phyloP scores from a whole-genome alignment of 2,113 vertebrate genomes.

The Cyanoramphus novaezelandiae region DNA sequence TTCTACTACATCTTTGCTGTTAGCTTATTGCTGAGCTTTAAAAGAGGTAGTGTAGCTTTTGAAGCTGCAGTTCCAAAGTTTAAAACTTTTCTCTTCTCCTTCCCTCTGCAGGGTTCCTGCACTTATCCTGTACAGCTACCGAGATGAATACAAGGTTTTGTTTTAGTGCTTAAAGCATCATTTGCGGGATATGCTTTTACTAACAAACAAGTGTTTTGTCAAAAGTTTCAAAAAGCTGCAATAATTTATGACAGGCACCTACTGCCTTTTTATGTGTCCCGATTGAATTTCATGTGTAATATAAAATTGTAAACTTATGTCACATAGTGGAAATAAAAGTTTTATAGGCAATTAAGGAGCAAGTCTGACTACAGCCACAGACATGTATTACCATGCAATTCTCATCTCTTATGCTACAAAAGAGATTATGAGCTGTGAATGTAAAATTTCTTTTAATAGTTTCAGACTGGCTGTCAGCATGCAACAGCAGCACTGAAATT shows the following conservation, averaged over 20 bases:
- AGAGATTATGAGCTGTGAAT: background rate
- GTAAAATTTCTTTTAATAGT: background rate
- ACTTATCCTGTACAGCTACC: slow-evolving; percentile 92
- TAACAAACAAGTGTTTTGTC: background rate
- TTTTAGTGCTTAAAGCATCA: slow-evolving; percentile 72
- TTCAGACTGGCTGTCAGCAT: background rate
- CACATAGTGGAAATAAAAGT: background rate
- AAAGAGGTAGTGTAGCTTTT: background rate
- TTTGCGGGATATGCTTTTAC: background rate
- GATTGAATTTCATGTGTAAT: background rate
- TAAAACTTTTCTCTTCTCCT: background rate
- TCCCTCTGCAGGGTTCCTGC: slow-evolving; percentile 82
- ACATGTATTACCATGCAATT: background rate
- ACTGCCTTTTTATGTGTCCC: background rate
- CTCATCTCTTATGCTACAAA: background rate
- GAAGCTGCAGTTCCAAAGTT: background rate
- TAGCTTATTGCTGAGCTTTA: background rate
- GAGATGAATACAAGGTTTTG: slow-evolving; percentile 92
- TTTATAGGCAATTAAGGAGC: background rate
- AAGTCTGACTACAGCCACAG: background rate
- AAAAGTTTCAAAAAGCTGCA: background rate
- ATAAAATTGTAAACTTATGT: background rate
- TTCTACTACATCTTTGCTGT: background rate
- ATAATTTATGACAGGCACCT: background rate
- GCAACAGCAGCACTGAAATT: background rate